phyloP scores from a whole-genome alignment of 2,888 invertebrate genomes.

The Chymomyza procnemis region DNA sequence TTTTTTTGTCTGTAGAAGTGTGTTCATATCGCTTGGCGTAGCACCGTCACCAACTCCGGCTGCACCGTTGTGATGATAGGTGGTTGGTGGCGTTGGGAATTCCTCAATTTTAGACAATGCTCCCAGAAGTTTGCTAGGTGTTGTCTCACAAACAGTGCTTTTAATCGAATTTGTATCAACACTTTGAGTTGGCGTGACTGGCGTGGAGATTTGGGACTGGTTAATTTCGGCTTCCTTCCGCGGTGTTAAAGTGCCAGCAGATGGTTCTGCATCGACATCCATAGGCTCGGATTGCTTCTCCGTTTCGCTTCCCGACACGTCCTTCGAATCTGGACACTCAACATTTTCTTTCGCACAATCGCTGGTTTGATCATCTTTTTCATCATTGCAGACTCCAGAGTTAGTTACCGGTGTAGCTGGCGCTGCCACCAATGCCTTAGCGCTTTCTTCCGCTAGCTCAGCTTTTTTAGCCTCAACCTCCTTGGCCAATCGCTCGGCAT shows the following conservation, averaged over 20 bases:
- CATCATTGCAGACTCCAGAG: slow-evolving; percentile 73
- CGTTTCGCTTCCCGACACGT: neutral
- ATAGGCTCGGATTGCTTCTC: slow-evolving; percentile 50
- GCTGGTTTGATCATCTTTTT: slow-evolving; percentile 20
- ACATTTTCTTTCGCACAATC: neutral
- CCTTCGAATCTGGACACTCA: slow-evolving; percentile 38
- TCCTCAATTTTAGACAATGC: slow-evolving; percentile 38
- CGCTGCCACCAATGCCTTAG: slow-evolving; percentile 41
- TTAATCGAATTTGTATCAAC: slow-evolving; percentile 48
- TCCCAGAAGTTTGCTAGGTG: slow-evolving; percentile 36
- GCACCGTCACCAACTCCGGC: slow-evolving; percentile 7
- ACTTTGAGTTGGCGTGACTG: neutral
- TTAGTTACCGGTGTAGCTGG: slow-evolving; percentile 6
- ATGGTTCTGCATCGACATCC: slow-evolving; percentile 65
- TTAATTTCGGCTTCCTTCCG: slow-evolving; percentile 8
- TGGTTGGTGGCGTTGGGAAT: slow-evolving; percentile 44
- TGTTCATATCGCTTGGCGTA: slow-evolving; percentile 53
- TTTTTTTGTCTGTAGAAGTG: slow-evolving; percentile 74
- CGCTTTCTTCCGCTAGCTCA: slow-evolving; percentile 54
- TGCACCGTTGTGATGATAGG: slow-evolving; percentile 71
- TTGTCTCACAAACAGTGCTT: slow-evolving; percentile 41
- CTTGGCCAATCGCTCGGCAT: slow-evolving; percentile 77
- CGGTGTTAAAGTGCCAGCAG: neutral
- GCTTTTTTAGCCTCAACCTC: slow-evolving; percentile 46
- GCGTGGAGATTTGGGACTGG: slow-evolving; percentile 20